Evolutionary conservation across 2,888 invertebrate genomes (phyloP), one percentile per base, ranked within the genome.

Genomic region (Julus scanicus): DNA sequence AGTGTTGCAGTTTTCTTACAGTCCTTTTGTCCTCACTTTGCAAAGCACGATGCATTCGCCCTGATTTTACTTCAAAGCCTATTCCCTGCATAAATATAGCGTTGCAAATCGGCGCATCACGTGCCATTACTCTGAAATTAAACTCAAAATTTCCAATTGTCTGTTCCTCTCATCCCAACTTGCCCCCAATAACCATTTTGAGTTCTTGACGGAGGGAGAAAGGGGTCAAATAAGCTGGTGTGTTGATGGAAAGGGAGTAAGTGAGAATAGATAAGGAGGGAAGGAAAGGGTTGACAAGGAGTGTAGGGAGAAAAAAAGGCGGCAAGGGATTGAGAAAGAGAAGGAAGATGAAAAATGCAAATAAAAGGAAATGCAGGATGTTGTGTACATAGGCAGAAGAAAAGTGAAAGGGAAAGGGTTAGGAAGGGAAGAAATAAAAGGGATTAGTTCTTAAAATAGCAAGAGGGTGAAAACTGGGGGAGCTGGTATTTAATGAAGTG

Each of bases 101-200:
- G 63, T 63, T 13, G 63, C 63, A 63, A 63, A 63, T 63, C 63
- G 63, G 63, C 2, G 63, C 63, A 63, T 63, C 63, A 63, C 63
- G 63, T 63, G 63, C 63, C 63, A 63, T 63, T 63, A 63, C 63
- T 63, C 63, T 63, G 63, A 63, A 63, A 63, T 63, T 63, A 63
- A 63, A 63, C 63, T 63, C 63, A 63, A 63, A 63, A 63, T 63
- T 63, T n/a, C 63, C 63, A 15, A 53, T 53, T 53, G 53, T 53
- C 53, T 53, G 53, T 53, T 53, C n/a, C 63, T n/a, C 63, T 11
- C 63, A 17, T 63, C 63, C 8, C 8, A 53, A 63, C 63, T 4
- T 20, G 8, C 8, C 63, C 63, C 63, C 63, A n/a, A n/a, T 63
- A 4, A 13, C 20, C 63, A 63, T 63, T 20, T 63, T 13, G n/a